Percentiles rank a stretch among this genome's conserved stretches.
These are phyloP conservation scores for Caenorhabditis latens DNA, from an alignment of 1,140 invertebrate genomes.

Conservation along the genomic window DNA sequence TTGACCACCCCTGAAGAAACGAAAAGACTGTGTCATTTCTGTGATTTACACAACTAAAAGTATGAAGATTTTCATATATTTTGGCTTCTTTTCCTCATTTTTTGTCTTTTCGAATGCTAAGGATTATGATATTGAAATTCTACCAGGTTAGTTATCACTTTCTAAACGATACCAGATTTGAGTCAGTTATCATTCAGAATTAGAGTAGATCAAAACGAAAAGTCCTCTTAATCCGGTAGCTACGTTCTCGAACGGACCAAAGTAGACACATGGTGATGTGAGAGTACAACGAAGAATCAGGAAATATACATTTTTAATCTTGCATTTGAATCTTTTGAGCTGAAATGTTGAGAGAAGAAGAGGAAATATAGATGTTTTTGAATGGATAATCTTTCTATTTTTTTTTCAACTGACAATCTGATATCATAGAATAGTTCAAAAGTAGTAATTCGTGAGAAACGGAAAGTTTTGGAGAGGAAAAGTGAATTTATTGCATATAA, in stretches of 20 bases:
- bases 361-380: not conserved
- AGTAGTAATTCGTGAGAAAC: not conserved
- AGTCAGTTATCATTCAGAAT: too few species aligned
- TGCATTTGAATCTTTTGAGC: not conserved
- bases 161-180: not conserved
- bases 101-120: not conserved
- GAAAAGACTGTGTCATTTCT: not conserved
- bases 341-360: not conserved
- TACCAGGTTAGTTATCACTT: not conserved
- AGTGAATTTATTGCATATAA: not conserved
- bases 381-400: not conserved
- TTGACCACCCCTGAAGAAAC: conserved; percentile 13
- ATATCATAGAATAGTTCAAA: not conserved
- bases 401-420: not conserved
- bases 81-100: not conserved
- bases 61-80: not conserved
- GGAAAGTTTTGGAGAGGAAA: not conserved
- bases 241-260: not conserved
- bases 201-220: too few species aligned
- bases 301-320: not conserved
- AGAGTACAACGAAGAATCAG: not conserved
- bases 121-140: conserved; percentile 37
- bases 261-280: not conserved
- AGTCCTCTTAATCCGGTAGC: too few species aligned
- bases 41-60: not conserved